Evolutionary conservation across 2,888 invertebrate genomes (phyloP).

Genomic region (Yponomeuta cagnagella): DNA sequence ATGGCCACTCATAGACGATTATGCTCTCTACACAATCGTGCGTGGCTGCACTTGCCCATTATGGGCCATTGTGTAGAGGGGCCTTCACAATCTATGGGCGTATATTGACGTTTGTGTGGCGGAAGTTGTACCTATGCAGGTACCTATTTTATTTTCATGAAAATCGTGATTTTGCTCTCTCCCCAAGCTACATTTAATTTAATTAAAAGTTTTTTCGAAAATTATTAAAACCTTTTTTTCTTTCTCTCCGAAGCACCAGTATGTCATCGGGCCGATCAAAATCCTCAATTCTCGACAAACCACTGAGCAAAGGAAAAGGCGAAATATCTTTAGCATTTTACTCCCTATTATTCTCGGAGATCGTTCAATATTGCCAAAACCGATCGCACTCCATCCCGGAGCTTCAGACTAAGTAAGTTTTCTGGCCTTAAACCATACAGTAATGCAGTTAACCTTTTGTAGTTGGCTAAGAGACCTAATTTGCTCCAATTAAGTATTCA

Average conservation of each 20-base stretch:
- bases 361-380: conserved; percentile 98
- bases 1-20: too few relatives aligned
- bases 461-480: not conserved
- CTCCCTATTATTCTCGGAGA: conserved; percentile 97
- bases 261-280: conserved; percentile 78
- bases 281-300: conserved; percentile 91
- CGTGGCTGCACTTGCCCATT: too few relatives aligned
- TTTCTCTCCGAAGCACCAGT: not conserved
- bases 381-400: conserved; percentile 96
- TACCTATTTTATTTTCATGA: too few relatives aligned
- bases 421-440: not conserved
- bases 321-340: conserved; percentile 95
- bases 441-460: not conserved
- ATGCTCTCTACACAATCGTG: too few relatives aligned
- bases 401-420: conserved; percentile 91
- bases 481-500: not conserved
- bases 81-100: too few relatives aligned
- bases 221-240: not conserved
- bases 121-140: too few relatives aligned
- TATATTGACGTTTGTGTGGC: too few relatives aligned
- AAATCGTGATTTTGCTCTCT: too few relatives aligned
- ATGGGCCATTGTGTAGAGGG: too few relatives aligned
- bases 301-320: conserved; percentile 92
- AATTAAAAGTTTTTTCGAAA: too few relatives aligned
- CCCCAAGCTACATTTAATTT: too few relatives aligned